These are phyloP conservation scores for Corella eumyota DNA, from an alignment of 23 tunicate species.

Conservation along the genomic window DNA sequence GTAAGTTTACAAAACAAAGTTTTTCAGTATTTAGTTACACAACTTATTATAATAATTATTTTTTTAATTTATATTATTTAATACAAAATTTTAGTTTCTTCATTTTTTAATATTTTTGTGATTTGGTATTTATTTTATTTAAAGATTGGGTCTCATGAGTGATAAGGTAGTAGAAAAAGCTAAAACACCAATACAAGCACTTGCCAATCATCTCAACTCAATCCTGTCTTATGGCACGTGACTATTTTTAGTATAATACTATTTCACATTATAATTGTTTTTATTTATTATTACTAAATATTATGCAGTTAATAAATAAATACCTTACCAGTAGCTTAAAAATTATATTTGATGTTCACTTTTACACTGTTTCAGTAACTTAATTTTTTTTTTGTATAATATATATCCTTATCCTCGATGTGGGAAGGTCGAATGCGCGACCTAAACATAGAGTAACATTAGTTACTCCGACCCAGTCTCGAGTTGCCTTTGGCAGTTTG, in stretches of 20 bases:
- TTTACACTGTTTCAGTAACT: too few relatives aligned
- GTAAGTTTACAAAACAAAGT: too few relatives aligned
- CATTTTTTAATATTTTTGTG: not conserved
- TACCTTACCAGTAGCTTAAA: too few relatives aligned
- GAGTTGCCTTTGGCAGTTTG: too few relatives aligned
- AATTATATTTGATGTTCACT: too few relatives aligned
- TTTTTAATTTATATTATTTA: not conserved
- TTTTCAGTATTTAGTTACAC: not conserved
- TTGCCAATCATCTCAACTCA: conserved; percentile 39
- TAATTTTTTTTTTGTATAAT: too few relatives aligned
- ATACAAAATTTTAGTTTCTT: conserved; percentile 1
- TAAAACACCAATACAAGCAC: conserved; percentile 39
- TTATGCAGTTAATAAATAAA: not conserved
- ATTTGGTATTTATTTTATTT: not conserved
- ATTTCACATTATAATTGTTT: not conserved
- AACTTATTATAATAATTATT: not conserved
- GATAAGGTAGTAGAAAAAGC: conserved; percentile 24
- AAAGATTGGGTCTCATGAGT: conserved; percentile 57
- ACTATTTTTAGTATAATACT: too few relatives aligned
- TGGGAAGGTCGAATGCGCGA: too few relatives aligned
- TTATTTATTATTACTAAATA: conserved; percentile 1
- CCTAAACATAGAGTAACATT: too few relatives aligned
- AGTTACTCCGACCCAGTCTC: too few relatives aligned
- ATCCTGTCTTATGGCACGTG: conserved; percentile 55
- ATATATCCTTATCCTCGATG: too few relatives aligned